phyloP scores from a whole-genome alignment of 2,113 vertebrate genomes.

The Lepus timidus region DNA sequence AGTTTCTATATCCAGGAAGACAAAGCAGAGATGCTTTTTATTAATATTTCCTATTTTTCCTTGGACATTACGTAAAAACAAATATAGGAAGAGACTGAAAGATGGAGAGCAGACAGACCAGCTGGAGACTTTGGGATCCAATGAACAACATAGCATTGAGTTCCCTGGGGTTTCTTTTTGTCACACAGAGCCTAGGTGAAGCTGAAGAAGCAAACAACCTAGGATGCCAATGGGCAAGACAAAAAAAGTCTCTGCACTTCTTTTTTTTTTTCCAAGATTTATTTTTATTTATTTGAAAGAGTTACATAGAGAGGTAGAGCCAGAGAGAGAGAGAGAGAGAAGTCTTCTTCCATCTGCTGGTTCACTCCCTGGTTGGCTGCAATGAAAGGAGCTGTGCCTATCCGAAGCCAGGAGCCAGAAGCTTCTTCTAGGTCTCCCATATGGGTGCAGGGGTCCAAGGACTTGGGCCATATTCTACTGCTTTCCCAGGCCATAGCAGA shows the following conservation, averaged over 20 bases:
- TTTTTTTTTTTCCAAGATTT: too few relatives aligned
- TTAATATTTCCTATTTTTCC: neutral
- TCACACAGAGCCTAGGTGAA: neutral
- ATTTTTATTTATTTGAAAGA: too few relatives aligned
- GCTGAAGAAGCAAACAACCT: neutral
- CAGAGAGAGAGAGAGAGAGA: too few relatives aligned
- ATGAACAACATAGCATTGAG: neutral
- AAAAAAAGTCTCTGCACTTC: neutral
- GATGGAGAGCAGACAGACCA: neutral
- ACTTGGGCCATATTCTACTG: too few relatives aligned
- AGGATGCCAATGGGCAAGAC: neutral
- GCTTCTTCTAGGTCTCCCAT: too few relatives aligned
- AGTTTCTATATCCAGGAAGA: neutral
- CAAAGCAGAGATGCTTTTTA: neutral
- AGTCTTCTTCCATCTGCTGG: too few relatives aligned
- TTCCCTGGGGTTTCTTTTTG: neutral
- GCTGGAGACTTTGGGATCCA: neutral
- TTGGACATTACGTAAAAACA: neutral
- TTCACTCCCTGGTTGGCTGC: too few relatives aligned
- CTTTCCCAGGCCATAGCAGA: too few relatives aligned
- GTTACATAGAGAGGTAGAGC: too few relatives aligned
- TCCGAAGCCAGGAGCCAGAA: too few relatives aligned
- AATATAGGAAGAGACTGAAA: slow-evolving; percentile 13
- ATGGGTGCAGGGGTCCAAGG: too few relatives aligned
- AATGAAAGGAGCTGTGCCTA: too few relatives aligned